Base-by-base conservation (phyloP, 2,113 vertebrate genomes). In the Ctenodactylus gundi region DNA sequence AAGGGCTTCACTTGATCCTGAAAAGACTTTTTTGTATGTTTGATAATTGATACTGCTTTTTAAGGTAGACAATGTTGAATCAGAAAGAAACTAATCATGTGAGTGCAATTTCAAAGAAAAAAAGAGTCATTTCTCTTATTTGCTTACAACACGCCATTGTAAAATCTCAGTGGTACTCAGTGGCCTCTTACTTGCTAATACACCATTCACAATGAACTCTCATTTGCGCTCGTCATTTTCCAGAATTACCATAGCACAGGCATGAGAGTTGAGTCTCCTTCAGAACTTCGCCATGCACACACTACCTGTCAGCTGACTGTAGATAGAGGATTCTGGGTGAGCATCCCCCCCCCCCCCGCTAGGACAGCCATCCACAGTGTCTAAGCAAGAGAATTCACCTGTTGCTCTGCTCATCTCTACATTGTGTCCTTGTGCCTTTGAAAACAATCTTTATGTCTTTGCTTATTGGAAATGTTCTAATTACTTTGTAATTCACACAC, bases 381-480 rank as follows among this genome's bases (percentile, higher is more conserved):
- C n/a, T 10, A 78, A 46, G 46, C 11, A 49, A 39, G 7, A 34
- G 5, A 49, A 29, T 27, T 39, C 4, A 27, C 14, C 14, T 4
- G 21, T 82, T n/a, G n/a, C n/a, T n/a, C n/a, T n/a, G n/a, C n/a
- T n/a, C n/a, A n/a, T n/a, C n/a, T n/a, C n/a, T n/a, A n/a, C n/a
- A n/a, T n/a, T n/a, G n/a, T n/a, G n/a, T n/a, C n/a, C n/a, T n/a
- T n/a, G n/a, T n/a, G n/a, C n/a, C n/a, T n/a, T n/a, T n/a, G n/a
- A n/a, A n/a, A n/a, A n/a, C n/a, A 73, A 78, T 55, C 57, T 75
- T 11, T 75, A 77, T 92, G 31, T 75, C 3, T 88, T 20, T 82
- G 4, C 34, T 83, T 77, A 11, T 3, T 68, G 8, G 90, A 85
- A 72, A 3, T 41, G 7, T 39, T 41, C 3, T 39, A 65, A 36